phyloP scores from a whole-genome alignment of 2,113 vertebrate species.

The Pangasianodon hypophthalmus region DNA sequence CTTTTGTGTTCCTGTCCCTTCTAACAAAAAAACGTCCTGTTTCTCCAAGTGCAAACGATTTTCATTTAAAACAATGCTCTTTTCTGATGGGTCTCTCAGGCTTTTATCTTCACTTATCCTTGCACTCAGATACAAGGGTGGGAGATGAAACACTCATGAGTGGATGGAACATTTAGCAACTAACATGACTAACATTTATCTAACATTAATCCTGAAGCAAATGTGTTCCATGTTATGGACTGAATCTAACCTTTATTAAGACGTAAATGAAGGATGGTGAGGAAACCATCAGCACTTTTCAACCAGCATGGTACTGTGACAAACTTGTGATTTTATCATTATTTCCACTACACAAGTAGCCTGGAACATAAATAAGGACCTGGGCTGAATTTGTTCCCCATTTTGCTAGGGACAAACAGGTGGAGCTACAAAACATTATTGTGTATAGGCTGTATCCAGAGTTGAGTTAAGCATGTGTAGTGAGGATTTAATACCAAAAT shows the following conservation, averaged over 20 bases:
- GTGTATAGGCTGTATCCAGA: neutral
- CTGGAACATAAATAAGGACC: neutral
- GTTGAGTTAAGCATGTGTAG: neutral
- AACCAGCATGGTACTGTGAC: neutral
- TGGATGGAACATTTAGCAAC: neutral
- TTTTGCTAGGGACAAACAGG: neutral
- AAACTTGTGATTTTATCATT: neutral
- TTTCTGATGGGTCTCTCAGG: neutral
- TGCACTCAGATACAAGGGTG: neutral
- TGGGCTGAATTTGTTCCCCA: neutral
- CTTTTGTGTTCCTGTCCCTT: constrained; percentile 4
- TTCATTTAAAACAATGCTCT: constrained; percentile 4
- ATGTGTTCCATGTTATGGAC: neutral
- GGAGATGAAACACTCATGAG: neutral
- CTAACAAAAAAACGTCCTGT: neutral
- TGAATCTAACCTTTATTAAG: neutral
- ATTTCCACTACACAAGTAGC: neutral
- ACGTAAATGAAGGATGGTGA: neutral
- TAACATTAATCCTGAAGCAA: neutral
- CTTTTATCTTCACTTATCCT: constrained; percentile 6
- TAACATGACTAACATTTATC: neutral
- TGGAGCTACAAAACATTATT: neutral
- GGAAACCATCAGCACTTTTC: neutral
- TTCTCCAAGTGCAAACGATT: neutral
- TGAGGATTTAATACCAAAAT: neutral